Percentiles rank a stretch among this genome's conserved stretches.
phyloP scores from a whole-genome alignment of 2,113 vertebrate species.

The Eretmochelys imbricata region DNA sequence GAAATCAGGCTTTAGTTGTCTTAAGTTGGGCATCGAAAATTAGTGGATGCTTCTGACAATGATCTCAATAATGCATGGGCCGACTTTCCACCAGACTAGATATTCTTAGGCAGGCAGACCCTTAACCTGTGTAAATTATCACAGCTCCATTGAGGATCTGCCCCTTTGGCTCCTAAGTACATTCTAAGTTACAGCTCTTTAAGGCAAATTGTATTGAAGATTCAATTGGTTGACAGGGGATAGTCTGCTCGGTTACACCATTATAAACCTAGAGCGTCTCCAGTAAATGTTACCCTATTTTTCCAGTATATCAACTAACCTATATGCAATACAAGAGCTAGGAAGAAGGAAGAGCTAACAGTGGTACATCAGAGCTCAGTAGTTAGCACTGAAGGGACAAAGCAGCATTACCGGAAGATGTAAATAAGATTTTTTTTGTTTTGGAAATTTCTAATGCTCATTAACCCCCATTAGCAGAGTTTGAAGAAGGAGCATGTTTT shows the following conservation, averaged over 20 bases:
- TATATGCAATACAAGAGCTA: rapidly evolving
- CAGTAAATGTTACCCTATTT: neutral
- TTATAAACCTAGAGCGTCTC: neutral
- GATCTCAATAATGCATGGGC: neutral
- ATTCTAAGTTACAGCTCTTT: neutral
- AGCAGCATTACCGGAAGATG: neutral
- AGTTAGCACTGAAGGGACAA: neutral
- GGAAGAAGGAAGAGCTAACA: neutral
- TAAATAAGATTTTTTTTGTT: neutral
- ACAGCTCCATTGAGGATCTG: neutral
- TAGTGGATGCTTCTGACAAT: neutral
- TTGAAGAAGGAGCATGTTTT: neutral
- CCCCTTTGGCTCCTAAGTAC: neutral
- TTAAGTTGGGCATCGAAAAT: neutral
- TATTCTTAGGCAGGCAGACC: neutral
- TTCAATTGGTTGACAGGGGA: neutral
- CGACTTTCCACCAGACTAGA: neutral
- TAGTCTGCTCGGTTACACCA: neutral
- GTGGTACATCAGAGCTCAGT: neutral
- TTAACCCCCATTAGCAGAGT: slow-evolving; percentile 35
- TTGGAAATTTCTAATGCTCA: slow-evolving; percentile 1
- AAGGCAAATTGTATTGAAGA: neutral
- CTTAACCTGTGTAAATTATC: neutral
- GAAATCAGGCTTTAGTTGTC: neutral
- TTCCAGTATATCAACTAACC: neutral